Conservation (phyloP, 2,113 vertebrate genomes). For the Phodopus roborovskii region DNA sequence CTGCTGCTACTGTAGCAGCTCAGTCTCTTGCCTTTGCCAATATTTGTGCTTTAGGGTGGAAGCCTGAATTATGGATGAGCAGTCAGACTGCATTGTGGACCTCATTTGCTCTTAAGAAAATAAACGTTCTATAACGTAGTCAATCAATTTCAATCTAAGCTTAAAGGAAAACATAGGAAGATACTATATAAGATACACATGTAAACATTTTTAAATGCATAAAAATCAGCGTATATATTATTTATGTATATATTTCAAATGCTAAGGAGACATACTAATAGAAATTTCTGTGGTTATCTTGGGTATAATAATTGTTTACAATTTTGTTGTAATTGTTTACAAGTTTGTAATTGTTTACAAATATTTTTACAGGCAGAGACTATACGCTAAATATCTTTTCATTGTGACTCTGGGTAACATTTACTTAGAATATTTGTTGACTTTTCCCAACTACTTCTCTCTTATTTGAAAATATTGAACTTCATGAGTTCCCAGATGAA, state of each 20-base stretch:
- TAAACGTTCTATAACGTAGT: conserved; percentile 67
- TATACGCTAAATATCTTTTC: background rate
- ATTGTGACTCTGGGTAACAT: background rate
- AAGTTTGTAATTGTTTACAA: no score
- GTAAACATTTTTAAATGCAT: background rate
- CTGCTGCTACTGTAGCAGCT: conserved; percentile 76
- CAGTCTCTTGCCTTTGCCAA: conserved; percentile 83
- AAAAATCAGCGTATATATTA: background rate
- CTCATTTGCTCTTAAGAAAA: conserved; percentile 75
- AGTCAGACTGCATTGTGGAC: conserved; percentile 81
- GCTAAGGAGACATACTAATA: background rate
- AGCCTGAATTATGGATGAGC: conserved; percentile 88
- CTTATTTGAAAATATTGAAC: background rate
- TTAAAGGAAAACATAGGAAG: conserved; percentile 38
- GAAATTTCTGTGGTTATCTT: background rate
- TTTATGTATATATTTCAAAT: background rate
- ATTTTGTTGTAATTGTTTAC: no score
- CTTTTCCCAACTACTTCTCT: background rate
- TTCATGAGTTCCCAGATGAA: conserved; percentile 13
- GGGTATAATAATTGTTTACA: background rate
- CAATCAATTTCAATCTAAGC: conserved; percentile 68
- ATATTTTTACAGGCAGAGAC: background rate
- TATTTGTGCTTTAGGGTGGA: conserved; percentile 81
- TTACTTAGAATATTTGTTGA: conserved; percentile 14
- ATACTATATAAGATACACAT: background rate